phyloP scores from a whole-genome alignment of 2,797 vertebrate genomes.

The Phyllotis vaccarum region DNA sequence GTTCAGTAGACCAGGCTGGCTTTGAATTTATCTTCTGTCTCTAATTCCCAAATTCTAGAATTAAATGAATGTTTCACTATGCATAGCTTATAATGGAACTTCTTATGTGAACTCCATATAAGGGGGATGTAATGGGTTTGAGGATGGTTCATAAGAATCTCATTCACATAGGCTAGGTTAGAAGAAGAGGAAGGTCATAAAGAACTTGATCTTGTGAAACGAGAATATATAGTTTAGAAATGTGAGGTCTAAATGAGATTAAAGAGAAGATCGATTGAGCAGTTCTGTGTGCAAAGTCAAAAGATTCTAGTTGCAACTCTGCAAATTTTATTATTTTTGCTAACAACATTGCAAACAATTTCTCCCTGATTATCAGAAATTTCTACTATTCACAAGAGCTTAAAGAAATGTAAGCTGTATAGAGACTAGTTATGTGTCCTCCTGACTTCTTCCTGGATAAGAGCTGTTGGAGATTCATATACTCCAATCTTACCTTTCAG shows the following conservation, averaged over 20 bases:
- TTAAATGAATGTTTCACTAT: too few species aligned
- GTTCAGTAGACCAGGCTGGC: too few species aligned
- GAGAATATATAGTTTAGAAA: not conserved
- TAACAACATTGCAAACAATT: not conserved
- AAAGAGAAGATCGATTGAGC: not conserved
- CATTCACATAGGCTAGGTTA: not conserved
- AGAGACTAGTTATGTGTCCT: not conserved
- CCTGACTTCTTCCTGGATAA: not conserved
- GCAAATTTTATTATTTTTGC: not conserved
- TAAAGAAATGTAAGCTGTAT: not conserved
- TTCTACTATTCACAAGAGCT: not conserved
- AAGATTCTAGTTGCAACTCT: not conserved
- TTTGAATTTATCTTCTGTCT: too few species aligned
- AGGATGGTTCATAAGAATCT: too few species aligned
- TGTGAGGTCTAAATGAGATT: not conserved
- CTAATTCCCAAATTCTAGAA: too few species aligned
- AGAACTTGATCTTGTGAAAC: not conserved
- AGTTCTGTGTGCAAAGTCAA: not conserved
- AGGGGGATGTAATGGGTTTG: too few species aligned
- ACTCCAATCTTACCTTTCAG: not conserved
- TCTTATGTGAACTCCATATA: too few species aligned
- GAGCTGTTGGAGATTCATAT: not conserved
- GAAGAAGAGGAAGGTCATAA: not conserved
- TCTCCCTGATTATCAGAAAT: not conserved
- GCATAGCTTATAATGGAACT: too few species aligned